Evolutionary conservation across 2,113 vertebrate species (phyloP), one percentile per base, ranked within the genome.

Genomic region (Picathartes gymnocephalus): DNA sequence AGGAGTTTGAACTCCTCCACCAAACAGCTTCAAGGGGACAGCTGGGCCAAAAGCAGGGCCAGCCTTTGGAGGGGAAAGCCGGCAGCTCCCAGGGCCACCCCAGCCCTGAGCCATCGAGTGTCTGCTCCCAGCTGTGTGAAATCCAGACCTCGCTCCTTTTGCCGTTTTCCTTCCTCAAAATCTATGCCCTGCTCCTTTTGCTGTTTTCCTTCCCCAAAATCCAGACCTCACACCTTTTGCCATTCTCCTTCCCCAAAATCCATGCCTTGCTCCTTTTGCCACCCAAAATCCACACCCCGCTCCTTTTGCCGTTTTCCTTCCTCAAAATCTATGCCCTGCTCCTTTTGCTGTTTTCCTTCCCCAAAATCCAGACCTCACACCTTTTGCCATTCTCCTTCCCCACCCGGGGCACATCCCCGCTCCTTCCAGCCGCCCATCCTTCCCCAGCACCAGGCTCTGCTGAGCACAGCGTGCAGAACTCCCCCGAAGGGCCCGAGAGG

Each of bases 1-100:
- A 1, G 7, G 28, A 16, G 23, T 0, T 4, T 0, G 3, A 8
- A 50, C 18, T 28, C 8, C 68, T 16, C 8, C 66, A 16, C 2
- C 33, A 0, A 7, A 4, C 5, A 10, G 2, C 81, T 20, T 5
- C 50, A 1, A 17, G 61, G 57, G 21, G 3, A 13, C 3, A 1
- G 30, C 21, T 0, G 74, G 39, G 66, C 33, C 56, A 31, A 40
- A 20, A 33, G 0, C 30, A 5, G 56, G 37, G 50, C 47, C 9
- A 15, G 2, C 22, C 2, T 3, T 8, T 3, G 50, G 10, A 66
- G 80, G 45, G 2, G 23, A 21, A 17, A 80, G 24, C 2, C 60
- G 9, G 64, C 60, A 27, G 42, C 15, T 37, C 27, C n/a, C 39
- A 8, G 19, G 5, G 3, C 4, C 28, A 5, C 0, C 1, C 37